Conservation (phyloP, 2,797 vertebrate species). For the Gorsachius magnificus region DNA sequence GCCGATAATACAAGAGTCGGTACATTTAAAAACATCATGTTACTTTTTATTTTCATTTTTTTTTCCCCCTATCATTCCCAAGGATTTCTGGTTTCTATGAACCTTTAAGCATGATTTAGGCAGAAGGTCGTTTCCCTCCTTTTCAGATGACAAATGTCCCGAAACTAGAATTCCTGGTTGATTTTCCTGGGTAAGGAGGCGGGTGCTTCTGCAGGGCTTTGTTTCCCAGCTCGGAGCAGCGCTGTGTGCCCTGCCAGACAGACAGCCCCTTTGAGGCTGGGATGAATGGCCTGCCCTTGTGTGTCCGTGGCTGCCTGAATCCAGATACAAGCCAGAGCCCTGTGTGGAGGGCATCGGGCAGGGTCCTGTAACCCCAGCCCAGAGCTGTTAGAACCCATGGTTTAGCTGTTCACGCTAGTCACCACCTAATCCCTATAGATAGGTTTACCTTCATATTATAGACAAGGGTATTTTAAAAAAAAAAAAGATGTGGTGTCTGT, state of each 20-base stretch:
- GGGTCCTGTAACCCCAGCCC: not conserved
- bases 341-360: not conserved
- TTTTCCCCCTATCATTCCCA: not conserved
- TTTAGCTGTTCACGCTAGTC: not conserved
- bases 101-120: not conserved
- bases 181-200: not conserved
- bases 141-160: not conserved
- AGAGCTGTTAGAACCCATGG: not conserved
- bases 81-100: not conserved
- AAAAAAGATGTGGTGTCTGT: not conserved
- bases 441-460: not conserved
- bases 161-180: not conserved
- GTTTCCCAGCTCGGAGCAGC: not conserved
- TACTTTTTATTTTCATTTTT: not conserved
- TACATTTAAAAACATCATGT: not conserved
- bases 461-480: not conserved
- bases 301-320: not conserved
- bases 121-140: not conserved
- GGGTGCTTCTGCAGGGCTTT: not conserved
- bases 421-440: not conserved
- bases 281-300: constrained; percentile 23
- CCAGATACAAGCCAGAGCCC: not conserved
- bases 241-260: not conserved
- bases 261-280: not conserved
- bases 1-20: not conserved